Base-by-base conservation (phyloP, 2,888 invertebrate genomes). In the Tanaodytes sp. region DNA sequence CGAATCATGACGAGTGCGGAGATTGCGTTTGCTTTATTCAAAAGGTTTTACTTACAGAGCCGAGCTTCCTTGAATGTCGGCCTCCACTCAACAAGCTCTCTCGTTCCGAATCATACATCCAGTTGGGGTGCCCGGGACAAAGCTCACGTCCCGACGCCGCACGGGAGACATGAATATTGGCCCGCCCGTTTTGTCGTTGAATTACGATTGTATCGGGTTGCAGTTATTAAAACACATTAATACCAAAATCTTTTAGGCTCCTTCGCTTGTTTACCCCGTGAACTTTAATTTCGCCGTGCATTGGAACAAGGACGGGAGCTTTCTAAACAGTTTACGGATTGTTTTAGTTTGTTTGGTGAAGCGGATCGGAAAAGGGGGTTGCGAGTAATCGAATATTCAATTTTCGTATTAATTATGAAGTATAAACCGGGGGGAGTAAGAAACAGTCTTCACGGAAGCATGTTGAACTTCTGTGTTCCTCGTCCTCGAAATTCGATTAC, bases 1-100 rank as follows among this genome's bases (percentile, higher is more conserved):
- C 65, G 65, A 67, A 69, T 66, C 72, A 66, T 61, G 69, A 70
- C 62, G 69, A 59, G 65, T 42, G 40, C 61, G 65, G 76, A 80
- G 78, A 82, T 83, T 83, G 81, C 80, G 79, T 78, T 77, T 80
- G 80, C 80, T 79, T 82, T 82, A 82, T 83, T 83, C 80, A 82
- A 75, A 77, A 79, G 77, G 75, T 80, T 80, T 82, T 81, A 82
- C 82, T 82, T 81, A 80, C 77, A 75, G 71, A 72, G 74, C 71
- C 62, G 54, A 65, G 67, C 52, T 64, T 71, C 69, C 69, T 69
- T 37, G 37, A 57, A 69, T 46, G 49, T 57, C 45, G 54, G 37
- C n/a, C 59, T 49, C 55, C 51, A 46, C 59, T 52, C 36, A 5
- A 4, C 54, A 54, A 71, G 59, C 30, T 65, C 59, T 58, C 58